Evolutionary conservation across 2,113 vertebrate genomes (phyloP).

Genomic region (Chaetodon auriga): DNA sequence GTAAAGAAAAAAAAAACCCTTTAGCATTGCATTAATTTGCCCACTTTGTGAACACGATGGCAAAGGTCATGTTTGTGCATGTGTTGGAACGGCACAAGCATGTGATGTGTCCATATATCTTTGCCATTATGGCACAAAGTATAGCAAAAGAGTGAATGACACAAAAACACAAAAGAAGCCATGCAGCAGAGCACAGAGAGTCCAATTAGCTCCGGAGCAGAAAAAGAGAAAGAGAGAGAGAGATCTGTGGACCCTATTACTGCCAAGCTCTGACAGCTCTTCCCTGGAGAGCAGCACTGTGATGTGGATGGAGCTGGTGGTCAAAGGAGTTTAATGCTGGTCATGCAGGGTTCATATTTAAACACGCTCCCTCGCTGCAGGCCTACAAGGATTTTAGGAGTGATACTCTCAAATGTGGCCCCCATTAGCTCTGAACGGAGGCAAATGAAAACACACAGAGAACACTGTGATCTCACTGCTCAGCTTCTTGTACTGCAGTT

Average conservation of each 20-base stretch:
- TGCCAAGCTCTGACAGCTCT: not conserved
- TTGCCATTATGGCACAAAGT: not conserved
- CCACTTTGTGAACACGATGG: not conserved
- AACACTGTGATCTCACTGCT: not conserved
- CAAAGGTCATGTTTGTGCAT: not conserved
- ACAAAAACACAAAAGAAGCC: not conserved
- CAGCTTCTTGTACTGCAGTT: not conserved
- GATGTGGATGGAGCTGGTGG: not conserved
- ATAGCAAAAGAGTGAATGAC: not conserved
- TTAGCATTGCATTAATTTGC: not conserved
- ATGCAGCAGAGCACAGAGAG: conserved; percentile 15
- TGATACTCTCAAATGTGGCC: conserved; percentile 16
- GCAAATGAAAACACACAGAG: conserved; percentile 4
- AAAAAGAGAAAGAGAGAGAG: not conserved
- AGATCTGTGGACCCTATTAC: conserved; percentile 48
- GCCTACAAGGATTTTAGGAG: not conserved
- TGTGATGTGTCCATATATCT: not conserved
- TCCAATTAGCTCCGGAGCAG: conserved; percentile 52
- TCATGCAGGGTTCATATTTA: conserved; percentile 22
- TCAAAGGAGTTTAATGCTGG: conserved; percentile 23
- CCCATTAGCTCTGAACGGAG: conserved; percentile 27
- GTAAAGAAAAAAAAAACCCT: too few species aligned
- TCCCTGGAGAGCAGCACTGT: conserved; percentile 15
- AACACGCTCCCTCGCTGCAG: not conserved
- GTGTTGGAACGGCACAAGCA: not conserved